Conservation (phyloP, 2,797 vertebrate genomes). For the Loriculus beryllinus region DNA sequence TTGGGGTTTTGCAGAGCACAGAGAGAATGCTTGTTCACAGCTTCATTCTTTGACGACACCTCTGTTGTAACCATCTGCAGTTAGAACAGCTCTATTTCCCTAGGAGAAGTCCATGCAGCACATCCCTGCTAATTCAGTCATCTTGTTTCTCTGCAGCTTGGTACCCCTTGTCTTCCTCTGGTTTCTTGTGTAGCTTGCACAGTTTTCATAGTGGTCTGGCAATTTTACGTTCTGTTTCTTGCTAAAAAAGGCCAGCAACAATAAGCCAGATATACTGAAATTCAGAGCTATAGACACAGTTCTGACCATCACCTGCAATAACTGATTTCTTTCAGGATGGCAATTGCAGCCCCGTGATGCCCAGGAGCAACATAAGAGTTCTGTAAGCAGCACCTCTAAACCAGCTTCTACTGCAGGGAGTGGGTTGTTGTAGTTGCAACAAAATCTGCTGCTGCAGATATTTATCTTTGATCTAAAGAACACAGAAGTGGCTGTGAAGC, state of each 20-base stretch:
- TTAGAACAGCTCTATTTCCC: not conserved
- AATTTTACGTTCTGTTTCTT: not conserved
- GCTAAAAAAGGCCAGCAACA: not conserved
- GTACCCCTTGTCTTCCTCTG: not conserved
- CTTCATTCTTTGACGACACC: not conserved
- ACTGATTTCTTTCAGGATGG: not conserved
- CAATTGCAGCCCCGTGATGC: not conserved
- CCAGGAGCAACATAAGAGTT: not conserved
- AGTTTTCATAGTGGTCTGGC: not conserved
- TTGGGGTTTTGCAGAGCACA: not conserved
- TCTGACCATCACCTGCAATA: not conserved
- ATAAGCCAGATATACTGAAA: not conserved
- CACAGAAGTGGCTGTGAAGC: not conserved
- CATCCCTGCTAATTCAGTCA: not conserved
- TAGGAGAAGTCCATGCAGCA: not conserved
- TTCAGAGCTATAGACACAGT: not conserved
- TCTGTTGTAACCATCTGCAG: not conserved
- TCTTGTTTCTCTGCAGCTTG: not conserved
- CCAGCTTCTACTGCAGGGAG: not conserved
- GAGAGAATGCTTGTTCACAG: not conserved
- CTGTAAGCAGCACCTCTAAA: not conserved
- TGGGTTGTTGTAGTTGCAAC: not conserved
- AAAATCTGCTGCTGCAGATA: not conserved
- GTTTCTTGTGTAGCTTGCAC: not conserved
- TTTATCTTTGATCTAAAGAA: not conserved